Percentiles rank a stretch among this genome's conserved stretches.
These are phyloP conservation scores for Tethea ocularis DNA, from an alignment of 2,888 invertebrate species.

Conservation along the genomic window DNA sequence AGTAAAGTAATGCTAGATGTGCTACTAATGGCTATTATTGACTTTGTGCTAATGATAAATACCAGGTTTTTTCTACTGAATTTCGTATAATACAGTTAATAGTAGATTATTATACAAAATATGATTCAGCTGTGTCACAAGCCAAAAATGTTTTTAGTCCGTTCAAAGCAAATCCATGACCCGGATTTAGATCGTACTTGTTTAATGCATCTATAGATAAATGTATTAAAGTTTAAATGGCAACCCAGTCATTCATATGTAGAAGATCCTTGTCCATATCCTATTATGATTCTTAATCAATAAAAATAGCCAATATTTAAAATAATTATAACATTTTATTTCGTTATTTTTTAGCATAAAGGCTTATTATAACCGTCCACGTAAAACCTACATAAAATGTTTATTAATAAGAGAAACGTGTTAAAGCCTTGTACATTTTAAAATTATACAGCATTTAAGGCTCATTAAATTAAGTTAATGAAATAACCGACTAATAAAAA, in stretches of 20 bases:
- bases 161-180: slow-evolving; percentile 26
- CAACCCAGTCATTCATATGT: slow-evolving; percentile 31
- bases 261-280: slow-evolving; percentile 46
- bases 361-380: not conserved
- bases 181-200: slow-evolving; percentile 35
- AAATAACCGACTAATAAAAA: not conserved
- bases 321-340: not conserved
- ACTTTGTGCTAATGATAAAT: not conserved
- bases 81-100: not conserved
- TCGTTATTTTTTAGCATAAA: not conserved
- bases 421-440: not conserved
- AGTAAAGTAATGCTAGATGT: not conserved
- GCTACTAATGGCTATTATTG: too few species aligned
- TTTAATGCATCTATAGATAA: slow-evolving; percentile 24
- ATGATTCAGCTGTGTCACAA: slow-evolving; percentile 17
- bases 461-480: too few species aligned
- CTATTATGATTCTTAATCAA: slow-evolving; percentile 26
- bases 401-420: not conserved
- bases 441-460: too few species aligned
- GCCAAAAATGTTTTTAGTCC: slow-evolving; percentile 21
- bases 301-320: not conserved
- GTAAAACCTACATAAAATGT: not conserved
- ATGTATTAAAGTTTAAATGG: slow-evolving; percentile 36
- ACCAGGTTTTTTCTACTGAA: not conserved
- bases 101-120: not conserved